Conservation (phyloP, 2,888 invertebrate species). For the Plagiodera versicolora region DNA sequence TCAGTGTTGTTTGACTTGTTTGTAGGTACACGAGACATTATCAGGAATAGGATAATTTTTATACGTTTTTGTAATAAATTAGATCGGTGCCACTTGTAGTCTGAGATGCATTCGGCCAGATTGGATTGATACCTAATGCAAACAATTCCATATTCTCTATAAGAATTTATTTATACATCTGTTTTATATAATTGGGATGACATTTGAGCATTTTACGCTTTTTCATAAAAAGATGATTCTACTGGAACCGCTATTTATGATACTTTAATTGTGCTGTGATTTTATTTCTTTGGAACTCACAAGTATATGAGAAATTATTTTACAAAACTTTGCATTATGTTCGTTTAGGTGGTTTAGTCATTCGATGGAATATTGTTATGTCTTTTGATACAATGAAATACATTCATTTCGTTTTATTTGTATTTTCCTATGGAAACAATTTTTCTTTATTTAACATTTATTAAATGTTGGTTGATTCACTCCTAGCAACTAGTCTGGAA, state of each 20-base stretch:
- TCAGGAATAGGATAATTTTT: not conserved
- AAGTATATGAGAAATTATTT: not conserved
- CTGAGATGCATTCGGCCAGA: not conserved
- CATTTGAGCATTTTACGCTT: no score
- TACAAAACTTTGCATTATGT: not conserved
- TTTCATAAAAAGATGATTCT: no score
- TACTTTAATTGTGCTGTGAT: no score
- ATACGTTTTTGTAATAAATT: not conserved
- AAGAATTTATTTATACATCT: no score
- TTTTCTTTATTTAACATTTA: not conserved
- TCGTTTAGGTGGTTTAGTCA: not conserved
- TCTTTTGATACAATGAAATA: not conserved
- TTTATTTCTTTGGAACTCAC: not conserved
- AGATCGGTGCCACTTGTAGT: not conserved
- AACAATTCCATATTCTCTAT: no score
- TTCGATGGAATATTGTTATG: not conserved
- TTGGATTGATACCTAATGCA: not conserved
- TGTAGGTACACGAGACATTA: not conserved
- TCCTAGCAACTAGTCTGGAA: not conserved
- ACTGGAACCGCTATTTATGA: no score
- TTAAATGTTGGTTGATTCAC: no score
- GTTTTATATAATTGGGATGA: no score
- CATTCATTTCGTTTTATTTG: not conserved
- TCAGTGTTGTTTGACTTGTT: constrained; percentile 47
- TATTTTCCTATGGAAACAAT: not conserved